Conservation (phyloP, 2,113 vertebrate species). For the Aphyosemion australe region DNA sequence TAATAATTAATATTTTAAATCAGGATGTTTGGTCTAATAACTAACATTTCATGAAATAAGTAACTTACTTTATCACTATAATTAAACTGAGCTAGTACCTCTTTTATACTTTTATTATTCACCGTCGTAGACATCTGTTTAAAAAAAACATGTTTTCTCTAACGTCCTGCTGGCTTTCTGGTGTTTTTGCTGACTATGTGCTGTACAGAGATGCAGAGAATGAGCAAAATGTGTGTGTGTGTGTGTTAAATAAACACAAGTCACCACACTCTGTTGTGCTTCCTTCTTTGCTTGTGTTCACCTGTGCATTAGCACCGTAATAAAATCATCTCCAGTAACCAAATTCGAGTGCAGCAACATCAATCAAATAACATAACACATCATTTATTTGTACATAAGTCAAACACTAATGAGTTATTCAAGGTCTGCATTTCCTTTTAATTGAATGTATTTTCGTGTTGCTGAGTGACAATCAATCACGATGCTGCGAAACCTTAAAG, state of each 20-base stretch:
- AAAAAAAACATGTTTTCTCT: not conserved
- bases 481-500: not conserved
- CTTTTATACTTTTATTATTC: not conserved
- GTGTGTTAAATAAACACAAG: not conserved
- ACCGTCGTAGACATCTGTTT: not conserved
- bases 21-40: no score
- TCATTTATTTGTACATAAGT: no score
- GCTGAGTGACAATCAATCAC: not conserved
- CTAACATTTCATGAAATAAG: not conserved
- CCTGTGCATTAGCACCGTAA: not conserved
- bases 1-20: no score
- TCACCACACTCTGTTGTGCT: not conserved
- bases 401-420: no score
- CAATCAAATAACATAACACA: no score
- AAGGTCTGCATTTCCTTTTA: no score
- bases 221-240: not conserved
- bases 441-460: no score
- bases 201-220: slow-evolving; percentile 1
- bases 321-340: not conserved
- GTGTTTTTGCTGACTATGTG: not conserved
- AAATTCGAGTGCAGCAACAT: no score
- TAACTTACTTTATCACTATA: not conserved
- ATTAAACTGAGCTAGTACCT: not conserved
- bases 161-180: not conserved
- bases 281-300: not conserved